Evolutionary conservation across 2,113 vertebrate genomes (phyloP).

Genomic region (Abramis brama): DNA sequence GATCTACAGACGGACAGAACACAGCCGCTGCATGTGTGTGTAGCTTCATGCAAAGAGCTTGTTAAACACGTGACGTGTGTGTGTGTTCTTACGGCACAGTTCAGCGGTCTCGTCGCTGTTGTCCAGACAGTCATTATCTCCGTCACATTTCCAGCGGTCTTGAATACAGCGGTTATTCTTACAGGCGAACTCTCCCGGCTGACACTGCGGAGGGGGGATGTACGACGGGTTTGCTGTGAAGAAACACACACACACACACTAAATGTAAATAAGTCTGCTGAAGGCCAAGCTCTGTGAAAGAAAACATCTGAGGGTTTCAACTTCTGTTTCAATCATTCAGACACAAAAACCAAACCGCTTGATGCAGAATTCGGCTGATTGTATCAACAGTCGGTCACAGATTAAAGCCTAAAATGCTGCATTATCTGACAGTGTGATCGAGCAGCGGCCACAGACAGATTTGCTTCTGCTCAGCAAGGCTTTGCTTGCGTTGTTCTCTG

Average conservation of each 20-base stretch:
- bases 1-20: conserved; percentile 75
- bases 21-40: conserved; percentile 1
- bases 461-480: not conserved
- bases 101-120: conserved; percentile 93
- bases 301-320: not conserved
- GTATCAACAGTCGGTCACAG: conserved; percentile 4
- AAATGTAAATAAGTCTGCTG: conserved; percentile 19
- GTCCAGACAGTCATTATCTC: conserved; percentile 97
- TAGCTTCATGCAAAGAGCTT: not conserved
- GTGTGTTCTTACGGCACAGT: conserved; percentile 87
- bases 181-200: conserved; percentile 93
- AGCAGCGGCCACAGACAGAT: not conserved
- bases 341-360: not conserved
- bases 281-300: not conserved
- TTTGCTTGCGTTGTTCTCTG: not conserved
- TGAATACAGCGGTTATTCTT: conserved; percentile 98
- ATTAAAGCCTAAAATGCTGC: not conserved
- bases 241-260: conserved; percentile 43
- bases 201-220: conserved; percentile 93
- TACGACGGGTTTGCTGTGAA: conserved; percentile 92
- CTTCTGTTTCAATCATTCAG: conserved; percentile 14
- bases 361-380: not conserved
- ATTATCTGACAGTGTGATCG: not conserved
- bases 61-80: not conserved
- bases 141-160: conserved; percentile 97